Base-by-base conservation (phyloP, 2,888 invertebrate genomes). In the Steinernema carpocapsae region DNA sequence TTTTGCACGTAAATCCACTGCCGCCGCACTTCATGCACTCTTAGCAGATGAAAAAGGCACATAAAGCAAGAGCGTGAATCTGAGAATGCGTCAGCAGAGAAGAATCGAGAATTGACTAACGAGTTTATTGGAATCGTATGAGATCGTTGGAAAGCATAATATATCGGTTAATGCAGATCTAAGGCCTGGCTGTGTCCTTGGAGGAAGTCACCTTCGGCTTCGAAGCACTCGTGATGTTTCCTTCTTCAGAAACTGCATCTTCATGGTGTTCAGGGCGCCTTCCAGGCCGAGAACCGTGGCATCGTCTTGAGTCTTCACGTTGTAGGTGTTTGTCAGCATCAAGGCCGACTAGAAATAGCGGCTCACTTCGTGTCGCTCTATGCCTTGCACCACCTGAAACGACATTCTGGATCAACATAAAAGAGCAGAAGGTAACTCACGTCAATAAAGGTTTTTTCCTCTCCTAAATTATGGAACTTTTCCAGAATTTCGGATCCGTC, bases 291-390 rank as follows among this genome's bases (percentile, higher is more conserved):
- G 22, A 24, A 2, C 22, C 7, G 3, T 26, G n/a, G 56, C 3
- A 3, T 56, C 56, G 56, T 56, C 56, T 4, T 56, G 12, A 6
- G 56, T 70, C 79, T 88, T 87, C 51, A 90, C 84, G 82, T 90
- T 90, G 76, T 86, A 85, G 1, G 88, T 88, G 80, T 90, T 90
- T 17, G 90, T 89, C 89, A 93, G 88, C 88, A 92, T 92, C 59
- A 93, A 88, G 26, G 92, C 90, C 14, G 93, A 91, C 24, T 92
- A 89, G 87, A 93, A 92, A 82, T 91, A 91, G 78, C 92, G 89
- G 70, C 91, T 89, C 32, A 92, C 91, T 88, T 92, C 92, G 46
- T 88, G 89, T 14, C 89, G 83, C 0, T 89, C 88, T 82, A 91
- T 89, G 7, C 90, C 89, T 45, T 84, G 75, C 0, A 91, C 89